A percentile compares a stretch with the other conserved stretches of the same genome.
Conservation (phyloP, 2,797 vertebrate genomes). For the Danio choprae region DNA sequence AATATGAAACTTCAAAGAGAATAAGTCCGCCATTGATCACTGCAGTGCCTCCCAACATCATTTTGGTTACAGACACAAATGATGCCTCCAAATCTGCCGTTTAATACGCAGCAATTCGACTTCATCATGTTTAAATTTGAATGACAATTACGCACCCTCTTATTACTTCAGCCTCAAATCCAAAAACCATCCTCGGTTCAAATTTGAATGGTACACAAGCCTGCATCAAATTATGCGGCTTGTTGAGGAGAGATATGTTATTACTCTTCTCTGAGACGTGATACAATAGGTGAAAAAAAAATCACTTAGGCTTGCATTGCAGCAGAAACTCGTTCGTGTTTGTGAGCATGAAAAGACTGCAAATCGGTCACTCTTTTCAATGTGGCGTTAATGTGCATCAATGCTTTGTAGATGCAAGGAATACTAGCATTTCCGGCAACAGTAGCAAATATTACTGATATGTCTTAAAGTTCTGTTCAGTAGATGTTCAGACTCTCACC, state of each 20-base stretch:
- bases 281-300: neutral
- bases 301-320: neutral
- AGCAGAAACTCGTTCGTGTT: too few relatives aligned
- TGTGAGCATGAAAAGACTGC: neutral
- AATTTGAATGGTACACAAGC: neutral
- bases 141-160: neutral
- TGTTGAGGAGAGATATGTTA: neutral
- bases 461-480: neutral
- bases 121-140: too few relatives aligned
- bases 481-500: neutral
- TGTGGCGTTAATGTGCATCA: neutral
- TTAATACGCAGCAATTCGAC: neutral
- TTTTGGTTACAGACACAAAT: neutral
- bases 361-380: neutral
- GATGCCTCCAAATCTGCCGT: neutral
- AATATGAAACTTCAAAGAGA: neutral
- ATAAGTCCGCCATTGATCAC: too few relatives aligned
- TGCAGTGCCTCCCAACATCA: neutral
- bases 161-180: neutral
- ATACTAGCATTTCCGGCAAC: neutral
- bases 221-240: neutral
- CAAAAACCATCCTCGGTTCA: neutral
- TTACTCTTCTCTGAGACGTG: neutral
- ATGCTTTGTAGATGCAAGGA: neutral
- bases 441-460: constrained; percentile 3